A percentile compares a stretch with the other conserved stretches of the same genome.
Conservation (phyloP, 2,888 invertebrate species). For the Pterostichus niger region DNA sequence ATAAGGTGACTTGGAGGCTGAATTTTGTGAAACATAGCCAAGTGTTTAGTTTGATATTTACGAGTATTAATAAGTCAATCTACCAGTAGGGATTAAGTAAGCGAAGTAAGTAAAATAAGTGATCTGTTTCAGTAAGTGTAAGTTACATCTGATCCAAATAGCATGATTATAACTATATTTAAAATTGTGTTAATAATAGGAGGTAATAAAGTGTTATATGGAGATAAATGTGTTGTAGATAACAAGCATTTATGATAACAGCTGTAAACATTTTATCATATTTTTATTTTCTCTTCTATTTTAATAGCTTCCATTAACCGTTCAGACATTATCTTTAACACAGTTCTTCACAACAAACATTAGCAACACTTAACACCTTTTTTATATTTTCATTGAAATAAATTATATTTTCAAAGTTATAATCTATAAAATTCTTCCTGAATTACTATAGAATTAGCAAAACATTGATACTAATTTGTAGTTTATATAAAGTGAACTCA, state of each 20-base stretch:
- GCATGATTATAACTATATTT: too few species aligned
- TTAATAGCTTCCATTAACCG: neutral
- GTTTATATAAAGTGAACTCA: neutral
- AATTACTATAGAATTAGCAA: neutral
- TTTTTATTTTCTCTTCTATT: neutral
- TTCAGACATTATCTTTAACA: neutral
- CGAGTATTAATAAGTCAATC: too few species aligned
- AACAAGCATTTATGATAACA: neutral
- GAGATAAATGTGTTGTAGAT: neutral
- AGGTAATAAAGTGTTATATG: neutral
- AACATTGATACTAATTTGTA: conserved; percentile 25
- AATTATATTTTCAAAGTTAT: neutral
- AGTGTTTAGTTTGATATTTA: too few species aligned
- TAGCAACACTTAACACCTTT: neutral
- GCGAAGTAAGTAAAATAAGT: too few species aligned
- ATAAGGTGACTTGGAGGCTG: too few species aligned
- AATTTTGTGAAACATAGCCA: too few species aligned
- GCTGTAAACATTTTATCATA: neutral
- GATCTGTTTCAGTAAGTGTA: too few species aligned
- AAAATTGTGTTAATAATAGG: neutral
- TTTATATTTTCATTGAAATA: neutral
- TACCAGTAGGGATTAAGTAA: too few species aligned
- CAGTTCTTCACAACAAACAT: neutral
- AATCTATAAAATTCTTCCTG: neutral
- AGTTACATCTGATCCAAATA: too few species aligned